Conservation (phyloP, 2,113 vertebrate species). For the Acanthochromis polyacanthus region DNA sequence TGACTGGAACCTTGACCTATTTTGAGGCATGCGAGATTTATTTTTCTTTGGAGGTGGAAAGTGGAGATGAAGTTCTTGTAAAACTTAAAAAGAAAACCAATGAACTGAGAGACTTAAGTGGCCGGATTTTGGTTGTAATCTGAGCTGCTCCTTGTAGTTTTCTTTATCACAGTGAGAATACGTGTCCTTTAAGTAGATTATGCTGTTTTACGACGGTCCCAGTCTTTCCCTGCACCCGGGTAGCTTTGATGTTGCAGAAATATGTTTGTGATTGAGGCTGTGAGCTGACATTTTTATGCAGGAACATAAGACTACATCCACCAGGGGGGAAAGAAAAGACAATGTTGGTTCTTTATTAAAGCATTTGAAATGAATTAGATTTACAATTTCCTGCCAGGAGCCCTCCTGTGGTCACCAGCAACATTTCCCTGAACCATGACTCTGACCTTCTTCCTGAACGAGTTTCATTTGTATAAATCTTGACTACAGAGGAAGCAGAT, state of each 20-base stretch:
- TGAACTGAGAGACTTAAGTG: constrained; percentile 6
- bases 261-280: neutral
- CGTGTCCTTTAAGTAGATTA: neutral
- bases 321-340: neutral
- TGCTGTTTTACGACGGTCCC: neutral
- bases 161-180: constrained; percentile 20
- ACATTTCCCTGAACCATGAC: neutral
- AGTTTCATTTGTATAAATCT: neutral
- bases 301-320: neutral
- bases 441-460: neutral
- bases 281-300: neutral
- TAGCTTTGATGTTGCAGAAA: constrained; percentile 7
- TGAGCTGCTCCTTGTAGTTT: constrained; percentile 10
- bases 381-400: neutral
- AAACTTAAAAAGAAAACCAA: constrained; percentile 31
- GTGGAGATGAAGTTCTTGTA: constrained; percentile 20
- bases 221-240: neutral
- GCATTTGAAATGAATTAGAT: neutral
- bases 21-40: constrained; percentile 29
- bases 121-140: constrained; percentile 19
- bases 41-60: constrained; percentile 40
- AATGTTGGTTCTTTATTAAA: neutral
- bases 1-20: constrained; percentile 48
- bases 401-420: neutral
- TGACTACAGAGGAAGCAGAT: neutral